A percentile compares a stretch with the other conserved stretches of the same genome.
Evolutionary conservation across 2,113 vertebrate genomes (phyloP).

Genomic region (Xiphophorus couchianus): DNA sequence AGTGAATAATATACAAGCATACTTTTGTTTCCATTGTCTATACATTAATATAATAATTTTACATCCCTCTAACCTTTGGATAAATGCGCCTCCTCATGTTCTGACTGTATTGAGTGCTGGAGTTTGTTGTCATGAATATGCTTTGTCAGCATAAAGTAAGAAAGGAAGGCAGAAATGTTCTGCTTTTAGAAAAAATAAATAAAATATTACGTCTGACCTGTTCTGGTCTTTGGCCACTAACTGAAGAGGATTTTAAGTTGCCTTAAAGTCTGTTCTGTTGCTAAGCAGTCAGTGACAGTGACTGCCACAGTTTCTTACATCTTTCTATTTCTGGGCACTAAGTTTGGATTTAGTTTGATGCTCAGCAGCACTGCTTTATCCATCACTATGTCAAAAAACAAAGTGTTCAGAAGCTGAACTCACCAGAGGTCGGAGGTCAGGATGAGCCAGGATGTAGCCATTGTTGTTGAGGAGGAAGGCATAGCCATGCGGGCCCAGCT

Average conservation of each 20-base stretch:
- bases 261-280: background rate
- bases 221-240: background rate
- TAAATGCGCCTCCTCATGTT: background rate
- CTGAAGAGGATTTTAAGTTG: background rate
- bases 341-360: background rate
- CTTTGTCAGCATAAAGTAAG: background rate
- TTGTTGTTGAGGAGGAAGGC: conserved; percentile 97
- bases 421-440: conserved; percentile 94
- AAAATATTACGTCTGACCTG: background rate
- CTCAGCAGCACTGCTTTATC: conserved; percentile 7
- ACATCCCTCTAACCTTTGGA: background rate
- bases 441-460: conserved; percentile 95
- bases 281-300: background rate
- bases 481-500: conserved; percentile 95
- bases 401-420: conserved; percentile 34
- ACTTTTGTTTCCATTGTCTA: no score
- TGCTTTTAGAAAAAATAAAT: background rate
- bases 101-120: background rate
- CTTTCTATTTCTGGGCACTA: background rate
- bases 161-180: background rate
- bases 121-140: background rate
- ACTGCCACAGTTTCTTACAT: background rate
- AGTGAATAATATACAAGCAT: no score
- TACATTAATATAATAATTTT: background rate
- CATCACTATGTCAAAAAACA: background rate